Evolutionary conservation across 2,888 invertebrate genomes (phyloP), one percentile per base, ranked within the genome.

Genomic region (Griposia aprilina): DNA sequence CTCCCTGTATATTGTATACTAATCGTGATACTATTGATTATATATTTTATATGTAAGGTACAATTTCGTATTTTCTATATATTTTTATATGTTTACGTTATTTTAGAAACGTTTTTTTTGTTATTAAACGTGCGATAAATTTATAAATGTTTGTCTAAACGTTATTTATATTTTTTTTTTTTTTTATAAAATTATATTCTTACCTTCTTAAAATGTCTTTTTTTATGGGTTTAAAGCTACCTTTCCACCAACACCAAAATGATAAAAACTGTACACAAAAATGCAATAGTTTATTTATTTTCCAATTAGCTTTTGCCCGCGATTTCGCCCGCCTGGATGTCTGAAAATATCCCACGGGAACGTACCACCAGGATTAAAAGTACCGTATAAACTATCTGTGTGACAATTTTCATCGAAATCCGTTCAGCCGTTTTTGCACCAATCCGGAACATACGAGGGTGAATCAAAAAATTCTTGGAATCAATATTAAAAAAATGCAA

Each of bases 1-100:
- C 50, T 60, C 0, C 26, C 26, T 62, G n/a, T 80, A n/a, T 59
- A 41, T 65, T 79, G 48, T 63, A 81, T 36, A 57, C 17, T 20
- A 13, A 57, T 72, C 20, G 20, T 57, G 36, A 48, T 68, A 48
- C 15, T 63, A 30, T 59, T 26, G 20, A 10, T 26, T 48, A 52
- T 68, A n/a, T 45, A 0, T 66, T 30, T 72, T 52, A n/a, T n/a
- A 41, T 23, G 36, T 62, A 59, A 73, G 74, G 6, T 52, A 74
- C 65, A 73, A n/a, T 65, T 67, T 41, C 0, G 10, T 41, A 41
- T 41, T 63, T 30, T n/a, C 3, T 36, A 23, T 20, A 55, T 79
- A 36, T 77, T 78, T 26, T 36, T 41, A 50, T 20, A n/a, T 23
- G 67, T 20, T 20, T 50, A 50, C 67, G 4, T 50, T 50, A 67